Evolutionary conservation across 2,797 vertebrate genomes (phyloP).

Genomic region (Notolabrus celidotus): DNA sequence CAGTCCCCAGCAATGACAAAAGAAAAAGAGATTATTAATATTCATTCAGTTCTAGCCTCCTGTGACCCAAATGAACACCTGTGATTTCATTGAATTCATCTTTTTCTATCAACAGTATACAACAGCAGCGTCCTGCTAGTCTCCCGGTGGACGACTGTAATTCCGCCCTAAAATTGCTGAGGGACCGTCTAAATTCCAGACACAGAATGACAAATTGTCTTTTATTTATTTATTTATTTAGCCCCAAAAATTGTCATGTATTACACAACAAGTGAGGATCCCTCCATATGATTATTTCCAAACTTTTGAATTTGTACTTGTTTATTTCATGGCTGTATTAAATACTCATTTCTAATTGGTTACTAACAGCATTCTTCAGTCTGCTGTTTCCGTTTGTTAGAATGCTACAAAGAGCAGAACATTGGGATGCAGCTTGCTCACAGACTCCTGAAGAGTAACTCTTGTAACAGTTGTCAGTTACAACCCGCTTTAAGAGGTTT

Average conservation of each 20-base stretch:
- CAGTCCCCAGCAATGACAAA: constrained; percentile 5
- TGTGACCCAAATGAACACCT: constrained; percentile 39
- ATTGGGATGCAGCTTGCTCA: no score
- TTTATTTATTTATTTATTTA: constrained; percentile 4
- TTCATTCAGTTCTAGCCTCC: constrained; percentile 47
- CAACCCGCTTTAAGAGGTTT: no score
- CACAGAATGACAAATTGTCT: neutral
- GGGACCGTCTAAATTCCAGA: constrained; percentile 1
- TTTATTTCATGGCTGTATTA: no score
- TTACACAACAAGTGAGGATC: neutral
- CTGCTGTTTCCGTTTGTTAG: no score
- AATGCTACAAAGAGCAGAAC: no score
- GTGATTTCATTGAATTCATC: constrained; percentile 38
- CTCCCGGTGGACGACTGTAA: constrained; percentile 31
- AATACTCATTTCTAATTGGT: no score
- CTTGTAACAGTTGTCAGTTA: no score
- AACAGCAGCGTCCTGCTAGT: constrained; percentile 13
- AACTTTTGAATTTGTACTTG: no score
- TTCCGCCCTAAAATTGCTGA: constrained; percentile 15
- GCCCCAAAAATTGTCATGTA: neutral
- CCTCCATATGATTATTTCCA: no score
- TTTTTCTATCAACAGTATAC: constrained; percentile 4
- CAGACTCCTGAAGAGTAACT: no score
- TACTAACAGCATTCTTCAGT: no score
- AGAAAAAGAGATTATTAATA: constrained; percentile 41